A percentile compares a stretch with the other conserved stretches of the same genome.
Evolutionary conservation across 2,113 vertebrate species (phyloP).

Genomic region (Chitala chitala): DNA sequence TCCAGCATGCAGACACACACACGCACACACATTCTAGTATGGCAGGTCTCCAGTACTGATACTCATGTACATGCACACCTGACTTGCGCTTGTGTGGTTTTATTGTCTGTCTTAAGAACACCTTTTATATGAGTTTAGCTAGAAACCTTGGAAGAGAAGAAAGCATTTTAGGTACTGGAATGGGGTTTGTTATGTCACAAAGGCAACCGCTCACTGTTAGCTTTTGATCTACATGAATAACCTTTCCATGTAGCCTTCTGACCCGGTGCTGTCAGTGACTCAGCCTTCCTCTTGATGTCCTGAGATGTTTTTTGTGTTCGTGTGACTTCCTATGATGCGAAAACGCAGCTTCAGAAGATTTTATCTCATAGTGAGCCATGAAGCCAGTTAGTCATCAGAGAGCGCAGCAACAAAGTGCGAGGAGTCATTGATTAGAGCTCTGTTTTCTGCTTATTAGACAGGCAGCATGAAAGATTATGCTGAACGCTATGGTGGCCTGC

Average conservation of each 20-base stretch:
- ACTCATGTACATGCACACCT: neutral
- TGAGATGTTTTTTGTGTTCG: slow-evolving; percentile 15
- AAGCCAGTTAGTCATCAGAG: slow-evolving; percentile 51
- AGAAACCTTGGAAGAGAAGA: no score
- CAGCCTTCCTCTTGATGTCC: slow-evolving; percentile 37
- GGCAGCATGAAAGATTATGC: slow-evolving; percentile 43
- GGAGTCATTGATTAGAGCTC: slow-evolving; percentile 22
- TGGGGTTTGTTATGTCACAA: no score
- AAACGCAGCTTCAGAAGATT: no score
- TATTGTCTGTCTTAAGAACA: neutral
- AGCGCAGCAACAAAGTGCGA: slow-evolving; percentile 42
- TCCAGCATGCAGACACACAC: no score
- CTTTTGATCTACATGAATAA: neutral
- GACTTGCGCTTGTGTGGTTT: neutral
- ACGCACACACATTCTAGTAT: no score
- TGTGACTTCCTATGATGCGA: neutral
- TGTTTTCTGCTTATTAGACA: slow-evolving; percentile 52
- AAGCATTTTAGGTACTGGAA: neutral
- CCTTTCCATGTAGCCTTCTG: slow-evolving; percentile 31
- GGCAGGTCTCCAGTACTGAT: neutral
- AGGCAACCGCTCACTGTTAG: no score
- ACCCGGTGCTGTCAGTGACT: slow-evolving; percentile 54
- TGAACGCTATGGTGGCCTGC: slow-evolving; percentile 31
- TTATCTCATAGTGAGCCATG: neutral
- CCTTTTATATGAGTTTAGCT: no score